A percentile compares a stretch with the other conserved stretches of the same genome.
Evolutionary conservation across 2,797 vertebrate species (phyloP).

Genomic region (Neosalanx taihuensis): DNA sequence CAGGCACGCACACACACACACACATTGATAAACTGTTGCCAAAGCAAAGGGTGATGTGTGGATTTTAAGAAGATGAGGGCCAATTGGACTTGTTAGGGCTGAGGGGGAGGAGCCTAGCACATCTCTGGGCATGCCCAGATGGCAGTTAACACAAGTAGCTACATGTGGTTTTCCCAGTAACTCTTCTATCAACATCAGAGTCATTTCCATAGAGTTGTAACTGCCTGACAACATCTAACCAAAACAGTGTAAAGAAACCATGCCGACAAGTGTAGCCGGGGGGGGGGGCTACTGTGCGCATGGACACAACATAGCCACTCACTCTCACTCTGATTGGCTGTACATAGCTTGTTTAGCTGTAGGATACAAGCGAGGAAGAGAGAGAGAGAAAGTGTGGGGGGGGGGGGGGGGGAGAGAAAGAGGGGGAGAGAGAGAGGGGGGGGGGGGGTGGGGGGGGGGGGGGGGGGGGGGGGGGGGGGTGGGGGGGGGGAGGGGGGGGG

Average conservation of each 20-base stretch:
- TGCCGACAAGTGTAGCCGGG: background rate
- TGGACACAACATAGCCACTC: background rate
- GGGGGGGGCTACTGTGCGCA: no score
- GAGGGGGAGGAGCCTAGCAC: background rate
- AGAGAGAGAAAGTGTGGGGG: background rate
- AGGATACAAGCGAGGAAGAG: background rate
- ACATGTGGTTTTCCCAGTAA: slow-evolving; percentile 41
- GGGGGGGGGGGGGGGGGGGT: background rate
- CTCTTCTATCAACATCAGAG: slow-evolving; percentile 42
- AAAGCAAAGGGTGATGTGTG: background rate
- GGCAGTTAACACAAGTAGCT: slow-evolving; percentile 33
- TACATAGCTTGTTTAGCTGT: no score
- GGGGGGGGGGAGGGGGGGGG: background rate
- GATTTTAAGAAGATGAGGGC: background rate
- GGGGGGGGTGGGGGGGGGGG: no score
- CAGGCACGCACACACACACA: background rate
- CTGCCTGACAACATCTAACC: background rate
- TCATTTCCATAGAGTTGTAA: slow-evolving; percentile 41
- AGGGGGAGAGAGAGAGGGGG: slow-evolving; percentile 1
- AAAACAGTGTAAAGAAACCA: background rate
- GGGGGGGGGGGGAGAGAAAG: background rate
- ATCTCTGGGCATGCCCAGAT: slow-evolving; percentile 25
- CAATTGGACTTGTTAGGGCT: background rate
- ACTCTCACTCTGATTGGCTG: no score
- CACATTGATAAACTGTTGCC: background rate